Percentiles rank a stretch among this genome's conserved stretches.
These are phyloP conservation scores for Bufo bufo DNA, from an alignment of 2,113 vertebrate genomes.

Conservation along the genomic window DNA sequence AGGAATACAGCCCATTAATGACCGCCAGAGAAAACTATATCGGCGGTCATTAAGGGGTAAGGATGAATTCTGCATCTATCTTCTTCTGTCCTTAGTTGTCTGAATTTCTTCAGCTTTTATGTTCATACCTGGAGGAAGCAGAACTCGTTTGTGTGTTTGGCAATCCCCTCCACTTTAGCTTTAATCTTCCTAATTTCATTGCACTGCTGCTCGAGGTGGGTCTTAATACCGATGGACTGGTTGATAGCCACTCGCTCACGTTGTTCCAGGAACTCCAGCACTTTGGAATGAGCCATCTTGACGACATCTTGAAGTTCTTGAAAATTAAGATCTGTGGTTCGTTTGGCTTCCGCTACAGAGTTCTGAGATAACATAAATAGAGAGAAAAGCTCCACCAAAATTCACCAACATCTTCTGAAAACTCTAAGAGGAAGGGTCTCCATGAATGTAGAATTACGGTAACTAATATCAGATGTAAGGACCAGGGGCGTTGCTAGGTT, in stretches of 20 bases:
- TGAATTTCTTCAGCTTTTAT: background rate
- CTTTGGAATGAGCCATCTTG: slow-evolving; percentile 72
- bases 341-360: slow-evolving; percentile 77
- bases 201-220: slow-evolving; percentile 71
- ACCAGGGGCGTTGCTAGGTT: no score
- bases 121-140: slow-evolving; percentile 75
- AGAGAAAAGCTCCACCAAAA: background rate
- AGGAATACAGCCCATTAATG: no score
- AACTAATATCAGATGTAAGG: no score
- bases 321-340: slow-evolving; percentile 75
- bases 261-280: slow-evolving; percentile 75
- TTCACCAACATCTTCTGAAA: background rate
- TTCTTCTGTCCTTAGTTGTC: no score
- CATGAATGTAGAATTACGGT: no score
- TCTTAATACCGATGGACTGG: slow-evolving; percentile 74
- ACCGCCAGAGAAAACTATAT: no score
- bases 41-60: no score
- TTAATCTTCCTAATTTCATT: slow-evolving; percentile 66
- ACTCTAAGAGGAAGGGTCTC: no score
- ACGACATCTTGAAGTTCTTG: slow-evolving; percentile 71
- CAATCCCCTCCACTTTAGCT: slow-evolving; percentile 69
- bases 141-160: slow-evolving; percentile 66
- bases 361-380: slow-evolving; percentile 63
- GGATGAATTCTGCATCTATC: no score
- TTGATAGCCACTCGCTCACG: slow-evolving; percentile 75